A percentile compares a stretch with the other conserved stretches of the same genome.
These are phyloP conservation scores for Sus scrofa DNA, from an alignment of 2,113 vertebrate species.

Conservation along the genomic window DNA sequence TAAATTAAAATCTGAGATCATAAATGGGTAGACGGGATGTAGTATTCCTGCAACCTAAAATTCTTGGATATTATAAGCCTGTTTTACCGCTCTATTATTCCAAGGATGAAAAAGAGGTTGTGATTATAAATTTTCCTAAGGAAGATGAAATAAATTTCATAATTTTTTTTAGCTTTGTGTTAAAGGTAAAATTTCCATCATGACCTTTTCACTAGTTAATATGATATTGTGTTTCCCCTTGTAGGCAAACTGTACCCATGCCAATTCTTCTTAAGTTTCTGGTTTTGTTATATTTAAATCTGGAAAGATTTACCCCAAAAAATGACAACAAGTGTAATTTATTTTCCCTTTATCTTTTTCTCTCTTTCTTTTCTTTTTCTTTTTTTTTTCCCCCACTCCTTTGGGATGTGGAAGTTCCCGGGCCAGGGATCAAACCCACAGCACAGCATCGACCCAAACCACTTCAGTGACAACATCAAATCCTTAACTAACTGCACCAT, in stretches of 20 bases:
- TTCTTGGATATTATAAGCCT: neutral
- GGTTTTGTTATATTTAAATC: conserved; percentile 37
- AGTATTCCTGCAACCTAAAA: neutral
- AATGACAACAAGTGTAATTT: neutral
- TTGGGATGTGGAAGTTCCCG: no score
- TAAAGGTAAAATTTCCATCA: conserved; percentile 7
- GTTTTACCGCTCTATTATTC: neutral
- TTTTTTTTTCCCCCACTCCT: neutral
- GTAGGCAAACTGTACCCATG: neutral
- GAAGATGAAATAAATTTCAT: neutral
- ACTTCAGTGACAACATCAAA: no score
- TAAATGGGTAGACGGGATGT: neutral
- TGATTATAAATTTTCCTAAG: neutral
- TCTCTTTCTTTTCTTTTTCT: neutral
- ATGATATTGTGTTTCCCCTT: neutral
- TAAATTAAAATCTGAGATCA: neutral
- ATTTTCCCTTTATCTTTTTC: neutral
- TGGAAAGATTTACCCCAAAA: neutral
- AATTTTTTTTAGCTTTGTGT: conserved; percentile 11
- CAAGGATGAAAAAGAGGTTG: neutral
- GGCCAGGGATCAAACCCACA: no score
- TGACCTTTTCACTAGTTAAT: neutral
- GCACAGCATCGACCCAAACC: no score
- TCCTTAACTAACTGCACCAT: no score
- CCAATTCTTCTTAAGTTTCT: conserved; percentile 4